A percentile compares a stretch with the other conserved stretches of the same genome.
phyloP scores from a whole-genome alignment of 2,113 vertebrate genomes.

The Porphyrio hochstetteri region DNA sequence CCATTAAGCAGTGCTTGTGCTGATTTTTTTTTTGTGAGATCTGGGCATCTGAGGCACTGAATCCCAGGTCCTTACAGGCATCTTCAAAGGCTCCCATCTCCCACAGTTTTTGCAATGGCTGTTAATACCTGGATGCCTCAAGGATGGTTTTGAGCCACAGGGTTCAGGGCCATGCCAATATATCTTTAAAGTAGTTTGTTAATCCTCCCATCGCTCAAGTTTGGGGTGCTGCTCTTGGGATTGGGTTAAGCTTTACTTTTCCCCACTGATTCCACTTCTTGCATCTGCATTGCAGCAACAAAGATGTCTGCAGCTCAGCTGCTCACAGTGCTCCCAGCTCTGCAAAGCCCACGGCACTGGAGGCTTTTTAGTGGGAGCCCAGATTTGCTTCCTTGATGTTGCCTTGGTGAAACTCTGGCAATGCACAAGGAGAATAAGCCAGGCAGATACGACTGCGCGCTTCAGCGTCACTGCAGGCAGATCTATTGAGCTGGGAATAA shows the following conservation, averaged over 20 bases:
- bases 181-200: background rate
- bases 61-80: background rate
- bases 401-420: background rate
- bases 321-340: background rate
- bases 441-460: rapidly evolving
- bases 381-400: background rate
- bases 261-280: background rate
- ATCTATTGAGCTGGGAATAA: background rate
- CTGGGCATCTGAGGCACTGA: background rate
- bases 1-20: background rate
- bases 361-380: background rate
- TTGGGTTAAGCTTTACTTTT: background rate
- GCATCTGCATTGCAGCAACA: background rate
- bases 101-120: background rate
- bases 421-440: background rate
- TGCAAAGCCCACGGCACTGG: background rate
- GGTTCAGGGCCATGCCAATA: background rate
- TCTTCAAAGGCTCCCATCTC: background rate
- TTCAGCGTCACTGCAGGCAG: background rate
- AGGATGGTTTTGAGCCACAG: background rate
- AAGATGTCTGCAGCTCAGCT: background rate
- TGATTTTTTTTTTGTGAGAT: background rate
- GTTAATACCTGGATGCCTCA: background rate
- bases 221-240: background rate
- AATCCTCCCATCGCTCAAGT: background rate